A percentile compares a stretch with the other conserved stretches of the same genome.
These are phyloP conservation scores for Aradophagus sp. DNA, from an alignment of 1,140 invertebrate genomes.

Conservation along the genomic window DNA sequence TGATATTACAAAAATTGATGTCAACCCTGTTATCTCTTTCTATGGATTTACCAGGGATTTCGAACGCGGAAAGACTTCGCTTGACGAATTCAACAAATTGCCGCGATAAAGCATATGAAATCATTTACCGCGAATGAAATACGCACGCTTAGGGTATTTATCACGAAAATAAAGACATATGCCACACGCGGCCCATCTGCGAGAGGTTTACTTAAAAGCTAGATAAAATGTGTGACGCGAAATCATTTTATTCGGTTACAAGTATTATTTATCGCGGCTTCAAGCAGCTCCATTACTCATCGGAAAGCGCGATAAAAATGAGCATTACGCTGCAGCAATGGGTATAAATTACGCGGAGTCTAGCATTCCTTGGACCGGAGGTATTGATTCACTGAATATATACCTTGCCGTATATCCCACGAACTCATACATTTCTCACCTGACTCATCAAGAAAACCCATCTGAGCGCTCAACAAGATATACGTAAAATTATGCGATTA, in stretches of 20 bases:
- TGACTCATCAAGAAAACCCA: too few relatives aligned
- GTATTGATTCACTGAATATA: slow-evolving; percentile 9
- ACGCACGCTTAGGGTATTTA: slow-evolving; percentile 7
- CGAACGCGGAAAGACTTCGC: too few relatives aligned
- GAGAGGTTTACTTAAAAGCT: slow-evolving; percentile 40
- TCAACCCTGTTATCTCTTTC: too few relatives aligned
- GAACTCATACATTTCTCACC: too few relatives aligned
- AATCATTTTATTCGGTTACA: slow-evolving; percentile 31
- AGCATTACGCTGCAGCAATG: slow-evolving; percentile 3
- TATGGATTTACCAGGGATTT: too few relatives aligned
- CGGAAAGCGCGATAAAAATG: slow-evolving; percentile 24
- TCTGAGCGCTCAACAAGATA: too few relatives aligned
- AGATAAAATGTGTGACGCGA: slow-evolving; percentile 22
- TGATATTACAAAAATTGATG: too few relatives aligned
- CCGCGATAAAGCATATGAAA: neutral
- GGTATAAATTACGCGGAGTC: slow-evolving; percentile 8
- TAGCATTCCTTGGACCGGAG: slow-evolving; percentile 5
- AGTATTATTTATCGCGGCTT: slow-evolving; percentile 33
- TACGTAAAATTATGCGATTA: too few relatives aligned
- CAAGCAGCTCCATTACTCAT: slow-evolving; percentile 33
- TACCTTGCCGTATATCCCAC: neutral
- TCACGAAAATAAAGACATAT: slow-evolving; percentile 20
- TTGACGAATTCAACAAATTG: too few relatives aligned
- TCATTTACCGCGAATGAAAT: slow-evolving; percentile 2
- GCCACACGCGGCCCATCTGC: slow-evolving; percentile 29